These are phyloP conservation scores for Rissa tridactyla DNA, from an alignment of 2,113 vertebrate species.

Conservation along the genomic window DNA sequence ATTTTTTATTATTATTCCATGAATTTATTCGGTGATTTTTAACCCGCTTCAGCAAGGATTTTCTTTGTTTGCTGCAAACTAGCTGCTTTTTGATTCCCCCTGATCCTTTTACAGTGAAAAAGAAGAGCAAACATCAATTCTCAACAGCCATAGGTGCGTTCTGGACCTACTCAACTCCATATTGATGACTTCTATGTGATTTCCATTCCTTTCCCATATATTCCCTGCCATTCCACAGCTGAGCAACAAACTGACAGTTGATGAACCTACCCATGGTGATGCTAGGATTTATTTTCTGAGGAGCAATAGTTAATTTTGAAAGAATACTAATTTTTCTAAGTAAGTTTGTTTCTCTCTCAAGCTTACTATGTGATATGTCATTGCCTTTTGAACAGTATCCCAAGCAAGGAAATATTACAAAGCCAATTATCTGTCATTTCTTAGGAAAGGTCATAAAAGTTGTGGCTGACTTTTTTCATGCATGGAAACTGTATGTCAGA, in stretches of 20 bases:
- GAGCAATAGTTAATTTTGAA: not conserved
- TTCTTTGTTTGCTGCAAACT: not conserved
- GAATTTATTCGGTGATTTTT: not conserved
- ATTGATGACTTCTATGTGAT: not conserved
- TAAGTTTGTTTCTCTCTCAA: not conserved
- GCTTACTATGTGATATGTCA: not conserved
- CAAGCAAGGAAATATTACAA: not conserved
- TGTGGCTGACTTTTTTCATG: not conserved
- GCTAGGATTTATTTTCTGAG: not conserved
- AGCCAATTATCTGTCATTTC: not conserved
- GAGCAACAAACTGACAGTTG: not conserved
- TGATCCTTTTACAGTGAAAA: not conserved
- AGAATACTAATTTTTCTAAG: not conserved
- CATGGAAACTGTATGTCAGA: not conserved
- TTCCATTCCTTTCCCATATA: not conserved
- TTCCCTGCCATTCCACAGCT: not conserved
- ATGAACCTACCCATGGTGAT: not conserved
- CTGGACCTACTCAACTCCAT: not conserved
- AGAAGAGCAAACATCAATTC: not conserved
- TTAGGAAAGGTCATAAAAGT: not conserved
- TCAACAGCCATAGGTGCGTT: not conserved
- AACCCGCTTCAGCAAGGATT: not conserved
- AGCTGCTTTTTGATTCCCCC: not conserved
- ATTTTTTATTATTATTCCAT: not conserved
- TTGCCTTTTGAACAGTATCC: not conserved